phyloP scores from a whole-genome alignment of 2,113 vertebrate species.

The Chloropsis hardwickii region DNA sequence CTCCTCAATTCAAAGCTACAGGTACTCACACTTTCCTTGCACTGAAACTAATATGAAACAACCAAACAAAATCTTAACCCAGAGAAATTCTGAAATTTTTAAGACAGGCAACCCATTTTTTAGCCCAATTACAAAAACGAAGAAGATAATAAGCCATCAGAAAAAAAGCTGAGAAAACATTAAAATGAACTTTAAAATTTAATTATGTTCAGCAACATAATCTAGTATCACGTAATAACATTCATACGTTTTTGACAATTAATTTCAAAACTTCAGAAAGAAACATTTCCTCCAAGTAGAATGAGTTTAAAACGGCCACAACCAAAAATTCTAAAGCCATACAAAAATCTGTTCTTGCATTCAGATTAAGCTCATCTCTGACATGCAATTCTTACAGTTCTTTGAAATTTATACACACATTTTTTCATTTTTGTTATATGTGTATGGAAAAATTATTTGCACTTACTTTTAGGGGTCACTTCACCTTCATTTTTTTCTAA shows the following conservation, averaged over 20 bases:
- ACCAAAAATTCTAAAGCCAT: neutral
- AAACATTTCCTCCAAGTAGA: neutral
- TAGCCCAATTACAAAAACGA: neutral
- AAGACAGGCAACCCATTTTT: neutral
- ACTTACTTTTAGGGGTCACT: slow-evolving; percentile 75
- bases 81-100: neutral
- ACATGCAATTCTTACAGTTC: neutral
- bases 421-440: neutral
- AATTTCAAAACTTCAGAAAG: neutral
- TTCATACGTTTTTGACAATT: neutral
- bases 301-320: neutral
- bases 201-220: neutral
- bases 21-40: neutral
- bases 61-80: neutral
- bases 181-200: neutral
- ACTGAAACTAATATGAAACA: neutral
- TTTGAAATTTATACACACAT: neutral
- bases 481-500: slow-evolving; percentile 76
- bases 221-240: neutral
- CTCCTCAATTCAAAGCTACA: neutral
- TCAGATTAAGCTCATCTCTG: neutral
- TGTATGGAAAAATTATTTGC: neutral
- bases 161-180: neutral
- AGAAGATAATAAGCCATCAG: neutral
- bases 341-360: neutral